These are phyloP conservation scores for Apocrypta bakeri DNA, from an alignment of 1,140 invertebrate genomes.

Conservation along the genomic window DNA sequence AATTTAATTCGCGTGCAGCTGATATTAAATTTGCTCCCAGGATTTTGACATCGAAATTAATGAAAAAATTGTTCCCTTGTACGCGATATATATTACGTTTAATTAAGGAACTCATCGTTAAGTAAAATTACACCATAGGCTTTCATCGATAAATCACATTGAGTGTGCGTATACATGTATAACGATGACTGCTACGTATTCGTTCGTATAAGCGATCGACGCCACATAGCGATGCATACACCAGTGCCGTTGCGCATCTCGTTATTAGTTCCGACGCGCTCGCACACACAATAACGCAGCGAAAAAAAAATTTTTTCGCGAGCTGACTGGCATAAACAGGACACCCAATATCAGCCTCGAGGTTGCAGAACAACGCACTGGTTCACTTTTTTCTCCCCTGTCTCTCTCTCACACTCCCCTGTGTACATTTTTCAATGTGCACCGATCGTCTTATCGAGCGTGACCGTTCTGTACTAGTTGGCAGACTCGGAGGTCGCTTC, in stretches of 20 bases:
- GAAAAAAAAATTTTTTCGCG: neutral
- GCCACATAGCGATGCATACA: neutral
- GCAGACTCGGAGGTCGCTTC: constrained; percentile 5
- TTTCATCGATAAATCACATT: no score
- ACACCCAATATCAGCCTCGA: constrained; percentile 9
- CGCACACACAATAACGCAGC: no score
- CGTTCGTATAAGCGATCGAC: no score
- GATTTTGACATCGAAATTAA: no score
- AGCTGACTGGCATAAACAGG: neutral
- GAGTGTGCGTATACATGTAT: neutral
- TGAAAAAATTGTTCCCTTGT: no score
- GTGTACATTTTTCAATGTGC: constrained; percentile 30
- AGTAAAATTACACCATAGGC: no score
- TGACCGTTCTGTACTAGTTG: constrained; percentile 49
- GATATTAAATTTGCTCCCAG: no score
- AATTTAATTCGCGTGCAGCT: no score
- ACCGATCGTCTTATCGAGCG: constrained; percentile 40
- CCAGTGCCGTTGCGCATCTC: neutral
- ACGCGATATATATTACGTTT: no score
- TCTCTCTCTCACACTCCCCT: neutral
- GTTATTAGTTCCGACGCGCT: neutral
- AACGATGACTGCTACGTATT: constrained; percentile 38
- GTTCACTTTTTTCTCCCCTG: neutral
- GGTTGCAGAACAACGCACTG: neutral
- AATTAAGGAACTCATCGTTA: no score